Evolutionary conservation across 2,113 vertebrate species (phyloP).

Genomic region (Gulo gulo): DNA sequence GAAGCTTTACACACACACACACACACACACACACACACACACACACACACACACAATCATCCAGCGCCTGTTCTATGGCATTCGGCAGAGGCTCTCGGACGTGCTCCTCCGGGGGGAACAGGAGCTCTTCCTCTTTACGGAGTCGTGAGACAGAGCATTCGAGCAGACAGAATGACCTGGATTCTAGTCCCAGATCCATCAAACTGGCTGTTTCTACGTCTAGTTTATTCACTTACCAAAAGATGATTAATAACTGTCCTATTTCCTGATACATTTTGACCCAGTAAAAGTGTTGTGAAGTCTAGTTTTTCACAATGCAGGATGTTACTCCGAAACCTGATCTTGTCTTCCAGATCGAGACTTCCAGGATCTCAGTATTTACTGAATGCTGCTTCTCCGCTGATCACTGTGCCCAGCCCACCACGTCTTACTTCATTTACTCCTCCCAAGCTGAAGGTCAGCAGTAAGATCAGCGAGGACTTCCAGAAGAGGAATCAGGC

Average conservation of each 20-base stretch:
- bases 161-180: neutral
- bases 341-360: neutral
- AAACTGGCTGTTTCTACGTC: neutral
- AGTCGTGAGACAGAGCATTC: neutral
- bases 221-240: neutral
- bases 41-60: neutral
- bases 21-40: neutral
- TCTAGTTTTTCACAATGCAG: neutral
- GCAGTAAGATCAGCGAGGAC: too few species aligned
- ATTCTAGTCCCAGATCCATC: neutral
- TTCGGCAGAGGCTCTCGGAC: neutral
- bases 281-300: neutral
- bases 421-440: neutral
- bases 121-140: neutral
- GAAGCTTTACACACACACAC: neutral
- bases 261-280: neutral
- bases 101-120: neutral
- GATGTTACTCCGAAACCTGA: neutral
- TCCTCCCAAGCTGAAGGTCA: neutral
- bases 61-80: accelerated
- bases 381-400: neutral
- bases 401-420: neutral
- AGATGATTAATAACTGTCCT: neutral
- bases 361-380: neutral
- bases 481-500: neutral